These are phyloP conservation scores for Prosapia bicincta DNA, from an alignment of 2,888 invertebrate genomes.

Conservation along the genomic window DNA sequence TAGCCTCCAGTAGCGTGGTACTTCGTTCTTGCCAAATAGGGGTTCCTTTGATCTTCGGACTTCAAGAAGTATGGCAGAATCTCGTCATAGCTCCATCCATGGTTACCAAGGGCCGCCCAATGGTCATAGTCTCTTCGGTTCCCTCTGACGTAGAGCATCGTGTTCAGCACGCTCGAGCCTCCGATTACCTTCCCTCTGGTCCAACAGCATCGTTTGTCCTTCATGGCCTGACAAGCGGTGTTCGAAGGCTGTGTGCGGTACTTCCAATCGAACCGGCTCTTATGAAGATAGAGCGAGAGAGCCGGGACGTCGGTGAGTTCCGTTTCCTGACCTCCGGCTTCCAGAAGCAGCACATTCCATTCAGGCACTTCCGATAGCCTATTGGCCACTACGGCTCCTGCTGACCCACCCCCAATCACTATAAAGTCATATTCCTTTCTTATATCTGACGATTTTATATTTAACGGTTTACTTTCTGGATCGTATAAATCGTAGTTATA, in stretches of 20 bases:
- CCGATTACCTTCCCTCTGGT: constrained; percentile 69
- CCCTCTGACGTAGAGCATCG: constrained; percentile 89
- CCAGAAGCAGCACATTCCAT: constrained; percentile 76
- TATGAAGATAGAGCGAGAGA: constrained; percentile 82
- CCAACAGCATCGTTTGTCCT: constrained; percentile 81
- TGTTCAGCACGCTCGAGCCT: constrained; percentile 83
- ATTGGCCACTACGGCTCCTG: constrained; percentile 80
- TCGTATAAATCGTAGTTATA: constrained; percentile 83
- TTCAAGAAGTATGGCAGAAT: constrained; percentile 81
- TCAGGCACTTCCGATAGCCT: constrained; percentile 70
- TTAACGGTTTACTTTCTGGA: constrained; percentile 77
- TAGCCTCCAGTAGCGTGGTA: constrained; percentile 74
- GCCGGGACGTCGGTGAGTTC: constrained; percentile 84
- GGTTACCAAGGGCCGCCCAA: constrained; percentile 82
- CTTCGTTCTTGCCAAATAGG: constrained; percentile 70
- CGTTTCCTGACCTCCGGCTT: constrained; percentile 85
- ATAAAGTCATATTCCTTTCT: constrained; percentile 77
- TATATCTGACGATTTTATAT: constrained; percentile 53
- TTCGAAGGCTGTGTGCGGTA: constrained; percentile 83
- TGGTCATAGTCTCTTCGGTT: constrained; percentile 82
- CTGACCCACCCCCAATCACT: constrained; percentile 79
- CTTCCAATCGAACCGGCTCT: constrained; percentile 88
- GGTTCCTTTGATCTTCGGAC: constrained; percentile 83
- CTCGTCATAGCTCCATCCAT: constrained; percentile 84
- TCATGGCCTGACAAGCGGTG: constrained; percentile 83